Percentiles rank a stretch among this genome's conserved stretches.
Conservation (phyloP, 2,113 vertebrate genomes). For the Sapajus apella region DNA sequence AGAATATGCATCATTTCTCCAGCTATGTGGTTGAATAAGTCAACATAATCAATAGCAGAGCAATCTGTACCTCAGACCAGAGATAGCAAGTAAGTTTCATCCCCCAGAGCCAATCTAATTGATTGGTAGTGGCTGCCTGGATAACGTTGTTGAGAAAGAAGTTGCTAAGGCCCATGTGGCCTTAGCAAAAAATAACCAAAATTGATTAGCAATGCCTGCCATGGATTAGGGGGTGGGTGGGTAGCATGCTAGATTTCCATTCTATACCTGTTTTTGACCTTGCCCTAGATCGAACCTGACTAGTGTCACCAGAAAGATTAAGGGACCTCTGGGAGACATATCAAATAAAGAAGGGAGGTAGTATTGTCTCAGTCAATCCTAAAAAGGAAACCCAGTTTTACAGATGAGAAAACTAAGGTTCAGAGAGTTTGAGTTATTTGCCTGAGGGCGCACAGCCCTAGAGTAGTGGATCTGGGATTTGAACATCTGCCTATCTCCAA, state of each 20-base stretch:
- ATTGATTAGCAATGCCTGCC: not conserved
- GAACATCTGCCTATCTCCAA: not conserved
- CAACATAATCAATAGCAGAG: slow-evolving; percentile 39
- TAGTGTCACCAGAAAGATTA: slow-evolving; percentile 8
- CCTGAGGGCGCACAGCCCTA: not conserved
- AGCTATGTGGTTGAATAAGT: slow-evolving; percentile 1
- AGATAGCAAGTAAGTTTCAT: slow-evolving; percentile 16
- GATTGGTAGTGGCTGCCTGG: not conserved
- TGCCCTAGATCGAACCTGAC: not conserved
- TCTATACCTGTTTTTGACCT: not conserved
- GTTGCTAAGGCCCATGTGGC: slow-evolving; percentile 33
- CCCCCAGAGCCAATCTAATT: slow-evolving; percentile 5
- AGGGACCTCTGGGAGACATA: not conserved
- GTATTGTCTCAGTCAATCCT: not conserved
- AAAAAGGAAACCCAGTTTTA: slow-evolving; percentile 17
- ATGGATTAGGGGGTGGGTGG: not conserved
- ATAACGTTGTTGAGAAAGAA: slow-evolving; percentile 38
- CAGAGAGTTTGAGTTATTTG: slow-evolving; percentile 12
- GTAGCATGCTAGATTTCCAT: not conserved
- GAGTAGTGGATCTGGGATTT: not conserved
- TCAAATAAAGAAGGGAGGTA: not conserved
- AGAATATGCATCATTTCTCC: slow-evolving; percentile 11
- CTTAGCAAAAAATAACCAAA: slow-evolving; percentile 52
- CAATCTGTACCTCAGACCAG: slow-evolving; percentile 13
- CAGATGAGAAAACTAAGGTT: slow-evolving; percentile 38